Percentiles rank a stretch among this genome's conserved stretches.
Evolutionary conservation across 2,113 vertebrate species (phyloP).

Genomic region (Ailuropoda melanoleuca): DNA sequence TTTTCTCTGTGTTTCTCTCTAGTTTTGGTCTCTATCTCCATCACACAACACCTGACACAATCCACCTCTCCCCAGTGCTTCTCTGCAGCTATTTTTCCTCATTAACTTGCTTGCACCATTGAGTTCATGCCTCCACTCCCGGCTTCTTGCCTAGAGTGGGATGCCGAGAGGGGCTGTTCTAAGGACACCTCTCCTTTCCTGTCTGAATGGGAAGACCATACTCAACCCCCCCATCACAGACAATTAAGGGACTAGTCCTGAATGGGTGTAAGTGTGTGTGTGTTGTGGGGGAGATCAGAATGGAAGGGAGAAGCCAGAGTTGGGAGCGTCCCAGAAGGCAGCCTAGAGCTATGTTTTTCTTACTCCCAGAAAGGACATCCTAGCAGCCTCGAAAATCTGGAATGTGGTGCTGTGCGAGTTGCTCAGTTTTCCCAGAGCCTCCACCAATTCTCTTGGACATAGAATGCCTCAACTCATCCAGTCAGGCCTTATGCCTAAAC

Average conservation of each 20-base stretch:
- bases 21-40: not conserved
- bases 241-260: not conserved
- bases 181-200: not conserved
- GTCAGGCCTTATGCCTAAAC: not conserved
- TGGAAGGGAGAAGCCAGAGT: not conserved
- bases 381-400: not conserved
- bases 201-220: not conserved
- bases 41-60: not conserved
- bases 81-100: not conserved
- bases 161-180: not conserved
- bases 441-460: not conserved
- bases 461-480: not conserved
- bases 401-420: not conserved
- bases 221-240: not conserved
- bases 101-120: not conserved
- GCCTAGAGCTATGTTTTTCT: not conserved
- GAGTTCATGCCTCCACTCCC: not conserved
- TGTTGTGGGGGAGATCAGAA: not conserved
- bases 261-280: not conserved
- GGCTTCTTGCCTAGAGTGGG: not conserved
- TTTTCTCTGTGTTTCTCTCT: not conserved
- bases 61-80: not conserved
- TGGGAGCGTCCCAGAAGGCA: not conserved
- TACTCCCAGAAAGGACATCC: not conserved
- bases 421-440: not conserved